phyloP scores from a whole-genome alignment of 2,888 invertebrate species.

The Hofmannophila pseudospretella region DNA sequence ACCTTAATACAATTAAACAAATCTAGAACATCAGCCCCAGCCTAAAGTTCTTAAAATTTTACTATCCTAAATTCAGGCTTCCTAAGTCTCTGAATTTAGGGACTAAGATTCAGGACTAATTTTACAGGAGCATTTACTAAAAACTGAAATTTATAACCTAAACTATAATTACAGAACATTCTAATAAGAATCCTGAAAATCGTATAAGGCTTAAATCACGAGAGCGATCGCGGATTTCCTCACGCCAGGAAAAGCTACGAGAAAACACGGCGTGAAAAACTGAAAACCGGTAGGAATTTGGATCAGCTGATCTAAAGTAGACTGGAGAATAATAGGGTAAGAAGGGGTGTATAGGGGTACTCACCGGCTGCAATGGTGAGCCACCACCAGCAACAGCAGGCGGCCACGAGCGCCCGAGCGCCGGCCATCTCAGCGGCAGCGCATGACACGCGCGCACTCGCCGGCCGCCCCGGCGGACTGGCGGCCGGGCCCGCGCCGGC shows the following conservation, averaged over 20 bases:
- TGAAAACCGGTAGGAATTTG: constrained; percentile 30
- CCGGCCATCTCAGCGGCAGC: constrained; percentile 76
- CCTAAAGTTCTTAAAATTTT: too few relatives aligned
- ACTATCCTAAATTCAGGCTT: too few relatives aligned
- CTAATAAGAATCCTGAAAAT: too few relatives aligned
- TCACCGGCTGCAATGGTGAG: constrained; percentile 74
- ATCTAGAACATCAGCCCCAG: too few relatives aligned
- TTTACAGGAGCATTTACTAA: too few relatives aligned
- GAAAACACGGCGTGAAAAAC: constrained; percentile 41
- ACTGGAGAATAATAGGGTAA: constrained; percentile 3
- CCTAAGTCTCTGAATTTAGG: too few relatives aligned
- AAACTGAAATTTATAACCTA: too few relatives aligned
- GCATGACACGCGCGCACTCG: constrained; percentile 75
- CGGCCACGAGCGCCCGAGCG: constrained; percentile 77
- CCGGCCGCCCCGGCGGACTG: constrained; percentile 78
- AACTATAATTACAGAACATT: too few relatives aligned
- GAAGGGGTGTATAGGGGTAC: constrained; percentile 36
- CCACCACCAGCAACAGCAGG: constrained; percentile 75
- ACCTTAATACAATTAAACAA: constrained; percentile 36
- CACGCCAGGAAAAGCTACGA: constrained; percentile 34
- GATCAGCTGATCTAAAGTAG: constrained; percentile 34
- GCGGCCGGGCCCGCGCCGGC: constrained; percentile 41
- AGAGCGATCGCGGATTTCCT: constrained; percentile 36
- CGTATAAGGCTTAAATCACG: constrained; percentile 24
- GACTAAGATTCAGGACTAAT: too few relatives aligned